Evolutionary conservation across 1,140 invertebrate genomes (phyloP).

Genomic region (Drosophila mauritiana): DNA sequence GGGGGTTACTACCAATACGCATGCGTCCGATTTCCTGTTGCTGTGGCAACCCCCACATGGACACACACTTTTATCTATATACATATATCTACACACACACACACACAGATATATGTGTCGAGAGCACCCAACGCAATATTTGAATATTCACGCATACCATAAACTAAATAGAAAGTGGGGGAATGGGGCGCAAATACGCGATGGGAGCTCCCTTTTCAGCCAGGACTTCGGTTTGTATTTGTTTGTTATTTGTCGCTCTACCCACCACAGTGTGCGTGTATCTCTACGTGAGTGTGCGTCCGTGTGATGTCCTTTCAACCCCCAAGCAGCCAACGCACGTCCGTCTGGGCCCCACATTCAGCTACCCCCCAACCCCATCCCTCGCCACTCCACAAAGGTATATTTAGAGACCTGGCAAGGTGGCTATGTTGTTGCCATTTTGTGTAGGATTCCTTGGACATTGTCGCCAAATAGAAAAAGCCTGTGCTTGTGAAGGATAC

Average conservation of each 20-base stretch:
- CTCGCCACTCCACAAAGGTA: slow-evolving; percentile 23
- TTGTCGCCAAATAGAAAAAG: slow-evolving; percentile 74
- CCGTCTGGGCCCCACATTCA: slow-evolving; percentile 54
- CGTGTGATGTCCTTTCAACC: slow-evolving; percentile 69
- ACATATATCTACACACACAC: slow-evolving; percentile 15
- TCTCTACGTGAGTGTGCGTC: slow-evolving; percentile 38
- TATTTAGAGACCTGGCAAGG: slow-evolving; percentile 47
- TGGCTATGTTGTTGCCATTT: slow-evolving; percentile 68
- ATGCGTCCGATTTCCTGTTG: slow-evolving; percentile 81
- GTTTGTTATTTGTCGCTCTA: slow-evolving; percentile 79
- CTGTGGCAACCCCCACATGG: slow-evolving; percentile 76
- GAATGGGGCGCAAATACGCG: slow-evolving; percentile 63
- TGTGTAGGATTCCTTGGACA: slow-evolving; percentile 67
- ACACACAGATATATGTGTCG: slow-evolving; percentile 18
- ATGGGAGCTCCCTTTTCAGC: slow-evolving; percentile 55
- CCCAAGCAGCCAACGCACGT: slow-evolving; percentile 63
- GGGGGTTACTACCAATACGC: slow-evolving; percentile 51
- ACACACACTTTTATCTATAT: slow-evolving; percentile 35
- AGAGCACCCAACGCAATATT: slow-evolving; percentile 54
- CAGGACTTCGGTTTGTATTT: slow-evolving; percentile 61
- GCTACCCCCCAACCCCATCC: slow-evolving; percentile 1
- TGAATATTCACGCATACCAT: slow-evolving; percentile 81
- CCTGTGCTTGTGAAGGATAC: slow-evolving; percentile 36
- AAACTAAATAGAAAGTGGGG: slow-evolving; percentile 57
- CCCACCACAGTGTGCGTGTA: slow-evolving; percentile 47